Conservation (phyloP, 2,797 vertebrate genomes). For the Chelonia mydas region DNA sequence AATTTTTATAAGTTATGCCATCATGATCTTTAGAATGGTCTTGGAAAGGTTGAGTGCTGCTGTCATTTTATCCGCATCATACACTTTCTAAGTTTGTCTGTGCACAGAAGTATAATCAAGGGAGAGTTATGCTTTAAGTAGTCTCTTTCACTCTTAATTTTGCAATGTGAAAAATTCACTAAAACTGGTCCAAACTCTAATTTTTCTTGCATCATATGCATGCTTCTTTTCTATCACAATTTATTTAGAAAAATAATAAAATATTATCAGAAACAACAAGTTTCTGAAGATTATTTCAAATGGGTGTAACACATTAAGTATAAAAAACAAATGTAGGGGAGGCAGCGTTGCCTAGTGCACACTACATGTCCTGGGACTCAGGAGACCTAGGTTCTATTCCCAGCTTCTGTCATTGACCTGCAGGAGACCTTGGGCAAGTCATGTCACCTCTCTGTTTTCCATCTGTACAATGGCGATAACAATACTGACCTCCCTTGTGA, state of each 20-base stretch:
- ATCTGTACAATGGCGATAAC: background rate
- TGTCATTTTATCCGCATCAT: slow-evolving; percentile 36
- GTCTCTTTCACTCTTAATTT: background rate
- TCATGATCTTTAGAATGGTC: slow-evolving; percentile 32
- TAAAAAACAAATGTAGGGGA: background rate
- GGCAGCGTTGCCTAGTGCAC: background rate
- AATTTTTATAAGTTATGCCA: slow-evolving; percentile 50
- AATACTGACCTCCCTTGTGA: background rate
- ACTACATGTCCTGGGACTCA: background rate
- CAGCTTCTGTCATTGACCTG: background rate
- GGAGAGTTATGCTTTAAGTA: background rate
- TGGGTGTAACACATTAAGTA: background rate
- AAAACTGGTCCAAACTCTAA: background rate
- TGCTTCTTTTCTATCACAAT: background rate
- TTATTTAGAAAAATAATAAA: background rate
- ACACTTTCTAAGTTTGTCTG: slow-evolving; percentile 31
- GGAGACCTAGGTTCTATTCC: background rate
- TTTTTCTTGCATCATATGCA: background rate
- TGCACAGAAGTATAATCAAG: background rate
- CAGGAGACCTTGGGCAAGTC: background rate
- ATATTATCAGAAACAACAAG: background rate
- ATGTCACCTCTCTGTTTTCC: background rate
- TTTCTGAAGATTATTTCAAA: background rate
- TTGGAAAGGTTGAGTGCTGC: slow-evolving; percentile 27
- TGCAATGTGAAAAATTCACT: background rate